Evolutionary conservation across 2,113 vertebrate genomes (phyloP), one percentile per base, ranked within the genome.

Genomic region (Epinephelus fuscoguttatus): DNA sequence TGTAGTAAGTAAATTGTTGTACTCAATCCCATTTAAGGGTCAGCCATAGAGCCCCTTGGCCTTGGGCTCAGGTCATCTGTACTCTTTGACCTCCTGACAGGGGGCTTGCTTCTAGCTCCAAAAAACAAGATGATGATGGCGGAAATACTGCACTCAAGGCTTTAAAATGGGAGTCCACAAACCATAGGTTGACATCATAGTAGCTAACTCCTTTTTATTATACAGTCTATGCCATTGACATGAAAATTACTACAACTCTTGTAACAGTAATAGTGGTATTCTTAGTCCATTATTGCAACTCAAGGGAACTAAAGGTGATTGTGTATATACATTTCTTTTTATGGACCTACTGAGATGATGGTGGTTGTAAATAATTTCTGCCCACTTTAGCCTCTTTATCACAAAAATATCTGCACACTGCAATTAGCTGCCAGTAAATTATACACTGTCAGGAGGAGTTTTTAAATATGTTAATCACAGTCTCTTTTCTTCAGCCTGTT

Each of bases 331-430:
- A 69, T 6, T 17, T 45, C 18, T 23, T 33, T 75, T 61, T n/a
- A 73, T 74, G 19, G 27, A 62, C 57, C 50, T 9, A 64, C 47
- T 68, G 4, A 12, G 49, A 13, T 64, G 19, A 75, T 25, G 60
- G 2, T 18, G 15, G 21, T 2, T 52, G 30, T 55, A 27, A 52
- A 50, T 52, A 53, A 75, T 13, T 27, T 70, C 19, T 15, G 12
- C 27, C 69, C 19, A 56, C 52, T 37, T 56, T 17, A 56, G 18
- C 67, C 27, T 33, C 53, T 55, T 37, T 37, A 15, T n/a, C 56
- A 42, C 6, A 70, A 40, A 40, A 42, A 53, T 1, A 40, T 57
- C 14, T 18, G 52, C 12, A 56, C 18, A 4, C 12, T 53, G 12
- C 6, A 70, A 70, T 53, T 37, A 53, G 18, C 50, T 37, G 12